Conservation (phyloP, 2,888 invertebrate genomes). For the Lissonota sp. region DNA sequence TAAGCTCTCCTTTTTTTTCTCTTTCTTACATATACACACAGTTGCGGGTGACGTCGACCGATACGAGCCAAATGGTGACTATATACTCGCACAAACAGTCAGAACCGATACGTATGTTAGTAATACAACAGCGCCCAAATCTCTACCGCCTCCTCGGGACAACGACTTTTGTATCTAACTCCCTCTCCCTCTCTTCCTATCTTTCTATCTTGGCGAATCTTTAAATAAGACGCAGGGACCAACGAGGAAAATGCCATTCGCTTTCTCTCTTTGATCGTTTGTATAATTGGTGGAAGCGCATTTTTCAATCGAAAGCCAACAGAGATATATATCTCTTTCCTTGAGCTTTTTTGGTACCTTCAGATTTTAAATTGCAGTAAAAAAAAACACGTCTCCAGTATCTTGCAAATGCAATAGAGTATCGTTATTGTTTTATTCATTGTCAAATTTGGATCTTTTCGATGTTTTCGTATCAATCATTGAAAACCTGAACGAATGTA, state of each 20-base stretch:
- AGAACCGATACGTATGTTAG: slow-evolving; percentile 26
- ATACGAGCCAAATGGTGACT: slow-evolving; percentile 54
- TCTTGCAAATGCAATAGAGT: too few relatives aligned
- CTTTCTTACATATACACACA: neutral
- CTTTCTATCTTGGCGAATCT: slow-evolving; percentile 25
- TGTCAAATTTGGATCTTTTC: too few relatives aligned
- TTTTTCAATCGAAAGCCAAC: neutral
- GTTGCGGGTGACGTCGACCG: slow-evolving; percentile 49
- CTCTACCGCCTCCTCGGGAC: slow-evolving; percentile 30
- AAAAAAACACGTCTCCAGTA: too few relatives aligned
- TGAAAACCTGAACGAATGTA: too few relatives aligned
- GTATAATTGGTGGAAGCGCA: slow-evolving; percentile 16
- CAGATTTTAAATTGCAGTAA: too few relatives aligned
- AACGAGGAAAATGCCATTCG: slow-evolving; percentile 36
- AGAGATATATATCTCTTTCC: neutral
- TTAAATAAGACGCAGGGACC: slow-evolving; percentile 47
- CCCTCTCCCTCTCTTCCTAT: slow-evolving; percentile 10
- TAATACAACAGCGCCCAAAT: slow-evolving; percentile 13
- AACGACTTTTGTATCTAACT: slow-evolving; percentile 36
- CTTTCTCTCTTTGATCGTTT: slow-evolving; percentile 13
- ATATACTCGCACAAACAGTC: slow-evolving; percentile 12
- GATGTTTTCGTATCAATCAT: too few relatives aligned
- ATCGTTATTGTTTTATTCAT: too few relatives aligned
- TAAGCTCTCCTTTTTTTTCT: neutral
- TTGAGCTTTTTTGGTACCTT: neutral